These are phyloP conservation scores for Metridium senile DNA, from an alignment of 92 coral and sea anemone species.

Conservation along the genomic window DNA sequence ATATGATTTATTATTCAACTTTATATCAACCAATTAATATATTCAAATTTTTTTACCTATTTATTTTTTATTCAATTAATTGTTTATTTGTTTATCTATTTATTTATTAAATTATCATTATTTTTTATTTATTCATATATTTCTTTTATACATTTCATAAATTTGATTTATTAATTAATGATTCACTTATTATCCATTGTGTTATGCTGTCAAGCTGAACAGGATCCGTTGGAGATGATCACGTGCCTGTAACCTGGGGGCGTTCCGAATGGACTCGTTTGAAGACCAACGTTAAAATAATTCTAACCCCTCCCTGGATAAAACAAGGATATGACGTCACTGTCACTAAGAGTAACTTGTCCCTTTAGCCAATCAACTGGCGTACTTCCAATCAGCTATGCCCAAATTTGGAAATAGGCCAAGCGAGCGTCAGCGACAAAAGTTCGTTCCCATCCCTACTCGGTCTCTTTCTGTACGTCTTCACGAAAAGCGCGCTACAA, in stretches of 20 bases:
- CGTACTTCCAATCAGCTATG: conserved; percentile 1
- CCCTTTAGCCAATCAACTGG: conserved; percentile 27
- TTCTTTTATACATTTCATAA: no score
- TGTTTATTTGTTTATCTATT: not conserved
- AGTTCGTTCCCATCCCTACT: conserved; percentile 50
- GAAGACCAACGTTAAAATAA: not conserved
- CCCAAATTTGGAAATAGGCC: conserved; percentile 45
- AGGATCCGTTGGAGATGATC: not conserved
- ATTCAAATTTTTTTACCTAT: no score
- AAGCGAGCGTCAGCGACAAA: conserved; percentile 28
- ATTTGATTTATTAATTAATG: no score
- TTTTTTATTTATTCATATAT: not conserved
- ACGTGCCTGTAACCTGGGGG: conserved; percentile 35
- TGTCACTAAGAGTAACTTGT: conserved; percentile 22
- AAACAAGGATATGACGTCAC: conserved; percentile 29
- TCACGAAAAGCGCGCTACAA: conserved; percentile 66
- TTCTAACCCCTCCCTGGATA: conserved; percentile 26
- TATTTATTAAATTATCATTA: no score
- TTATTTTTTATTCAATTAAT: no score
- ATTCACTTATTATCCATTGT: not conserved
- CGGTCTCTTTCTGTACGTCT: conserved; percentile 62
- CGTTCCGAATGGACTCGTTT: conserved; percentile 28
- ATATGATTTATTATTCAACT: no score
- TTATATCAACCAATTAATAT: no score
- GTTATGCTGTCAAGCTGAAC: not conserved